phyloP scores from a whole-genome alignment of 1,140 invertebrate species.

The Drosophila tropicalis region DNA sequence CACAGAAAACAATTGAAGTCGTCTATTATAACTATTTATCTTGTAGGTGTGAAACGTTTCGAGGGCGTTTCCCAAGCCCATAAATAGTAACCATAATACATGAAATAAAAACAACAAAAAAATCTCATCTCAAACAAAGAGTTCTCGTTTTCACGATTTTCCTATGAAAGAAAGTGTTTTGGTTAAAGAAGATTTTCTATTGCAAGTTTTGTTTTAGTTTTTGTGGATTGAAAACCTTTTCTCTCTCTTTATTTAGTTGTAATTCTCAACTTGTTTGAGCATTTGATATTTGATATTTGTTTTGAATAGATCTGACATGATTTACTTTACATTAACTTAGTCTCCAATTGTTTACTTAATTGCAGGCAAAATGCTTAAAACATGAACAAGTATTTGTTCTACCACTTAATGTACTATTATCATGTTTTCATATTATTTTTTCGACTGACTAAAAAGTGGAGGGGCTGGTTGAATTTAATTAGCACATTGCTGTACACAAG shows the following conservation, averaged over 20 bases:
- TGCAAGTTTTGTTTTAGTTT: too few species aligned
- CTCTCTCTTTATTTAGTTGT: too few species aligned
- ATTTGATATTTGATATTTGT: too few species aligned
- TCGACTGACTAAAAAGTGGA: slow-evolving; percentile 1
- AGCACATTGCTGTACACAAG: slow-evolving; percentile 55
- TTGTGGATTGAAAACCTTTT: too few species aligned
- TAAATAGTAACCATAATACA: slow-evolving; percentile 25
- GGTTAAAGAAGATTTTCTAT: too few species aligned
- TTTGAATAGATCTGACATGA: not conserved
- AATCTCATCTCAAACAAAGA: slow-evolving; percentile 15
- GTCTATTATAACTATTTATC: slow-evolving; percentile 36
- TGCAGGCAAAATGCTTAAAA: slow-evolving; percentile 3
- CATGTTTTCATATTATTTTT: not conserved
- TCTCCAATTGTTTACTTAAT: not conserved
- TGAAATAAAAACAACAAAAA: not conserved
- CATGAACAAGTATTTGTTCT: slow-evolving; percentile 2
- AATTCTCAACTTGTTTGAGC: too few species aligned
- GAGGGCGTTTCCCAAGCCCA: slow-evolving; percentile 16
- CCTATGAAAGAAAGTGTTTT: too few species aligned
- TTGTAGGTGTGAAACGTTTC: slow-evolving; percentile 61
- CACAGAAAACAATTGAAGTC: slow-evolving; percentile 28
- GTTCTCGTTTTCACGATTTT: not conserved
- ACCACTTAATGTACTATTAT: slow-evolving; percentile 3
- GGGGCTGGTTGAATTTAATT: slow-evolving; percentile 58
- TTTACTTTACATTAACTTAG: not conserved